phyloP scores from a whole-genome alignment of 2,888 invertebrate species.

The Gasteruption jaculator region DNA sequence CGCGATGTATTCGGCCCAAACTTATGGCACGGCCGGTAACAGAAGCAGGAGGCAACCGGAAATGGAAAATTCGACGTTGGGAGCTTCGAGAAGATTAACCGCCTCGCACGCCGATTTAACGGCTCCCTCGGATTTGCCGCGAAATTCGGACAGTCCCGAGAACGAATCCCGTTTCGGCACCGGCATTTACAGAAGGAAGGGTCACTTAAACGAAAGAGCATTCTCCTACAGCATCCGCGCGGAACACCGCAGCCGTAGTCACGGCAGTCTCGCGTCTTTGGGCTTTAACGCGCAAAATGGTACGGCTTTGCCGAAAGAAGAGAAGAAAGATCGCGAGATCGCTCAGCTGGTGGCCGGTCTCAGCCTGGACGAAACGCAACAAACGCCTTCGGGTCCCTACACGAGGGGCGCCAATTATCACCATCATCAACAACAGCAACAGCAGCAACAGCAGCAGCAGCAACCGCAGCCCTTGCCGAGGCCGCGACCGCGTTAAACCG shows the following conservation, averaged over 20 bases:
- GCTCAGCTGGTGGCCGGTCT: slow-evolving; percentile 91
- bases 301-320: slow-evolving; percentile 45
- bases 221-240: slow-evolving; percentile 92
- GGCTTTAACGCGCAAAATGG: slow-evolving; percentile 79
- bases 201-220: slow-evolving; percentile 87
- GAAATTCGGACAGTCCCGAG: slow-evolving; percentile 38
- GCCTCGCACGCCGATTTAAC: slow-evolving; percentile 46
- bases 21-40: slow-evolving; percentile 56
- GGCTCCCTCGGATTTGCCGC: slow-evolving; percentile 26
- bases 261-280: slow-evolving; percentile 85
- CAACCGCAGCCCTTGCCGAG: slow-evolving; percentile 46
- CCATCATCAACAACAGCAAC: slow-evolving; percentile 23
- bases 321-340: slow-evolving; percentile 84
- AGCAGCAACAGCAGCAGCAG: slow-evolving; percentile 36
- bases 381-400: slow-evolving; percentile 62
- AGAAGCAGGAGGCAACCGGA: slow-evolving; percentile 39
- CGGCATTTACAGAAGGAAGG: slow-evolving; percentile 86
- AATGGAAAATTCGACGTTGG: slow-evolving; percentile 32
- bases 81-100: slow-evolving; percentile 40
- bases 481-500: slow-evolving; percentile 47
- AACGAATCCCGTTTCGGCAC: slow-evolving; percentile 66
- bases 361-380: slow-evolving; percentile 72
- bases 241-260: slow-evolving; percentile 88
- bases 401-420: slow-evolving; percentile 42
- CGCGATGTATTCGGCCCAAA: slow-evolving; percentile 58